A percentile compares a stretch with the other conserved stretches of the same genome.
Conservation (phyloP, 2,113 vertebrate species). For the Siniperca knerii region DNA sequence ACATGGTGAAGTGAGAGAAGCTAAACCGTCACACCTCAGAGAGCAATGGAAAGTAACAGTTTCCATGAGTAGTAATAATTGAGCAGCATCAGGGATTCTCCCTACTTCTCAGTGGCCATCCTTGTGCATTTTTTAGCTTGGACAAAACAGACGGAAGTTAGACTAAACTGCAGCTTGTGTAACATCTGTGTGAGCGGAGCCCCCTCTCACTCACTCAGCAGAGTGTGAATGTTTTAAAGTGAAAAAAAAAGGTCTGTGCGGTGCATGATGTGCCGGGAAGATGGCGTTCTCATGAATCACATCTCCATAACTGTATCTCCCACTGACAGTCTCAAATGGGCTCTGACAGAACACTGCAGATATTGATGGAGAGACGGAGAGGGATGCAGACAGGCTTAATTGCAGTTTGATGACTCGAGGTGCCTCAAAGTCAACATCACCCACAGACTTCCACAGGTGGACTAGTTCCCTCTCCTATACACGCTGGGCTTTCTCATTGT, state of each 20-base stretch:
- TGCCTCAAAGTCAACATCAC: slow-evolving; percentile 70
- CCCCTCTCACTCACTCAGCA: slow-evolving; percentile 48
- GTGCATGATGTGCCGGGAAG: slow-evolving; percentile 60
- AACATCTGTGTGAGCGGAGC: slow-evolving; percentile 63
- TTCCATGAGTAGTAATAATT: slow-evolving; percentile 56
- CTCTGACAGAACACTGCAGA: slow-evolving; percentile 70
- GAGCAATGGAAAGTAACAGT: slow-evolving; percentile 25
- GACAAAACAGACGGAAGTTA: slow-evolving; percentile 53
- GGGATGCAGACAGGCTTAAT: slow-evolving; percentile 64
- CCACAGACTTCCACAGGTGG: slow-evolving; percentile 54
- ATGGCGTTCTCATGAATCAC: slow-evolving; percentile 71
- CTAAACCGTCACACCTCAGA: slow-evolving; percentile 20
- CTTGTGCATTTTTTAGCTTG: slow-evolving; percentile 67
- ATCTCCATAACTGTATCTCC: slow-evolving; percentile 74
- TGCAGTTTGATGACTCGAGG: slow-evolving; percentile 75
- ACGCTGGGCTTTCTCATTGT: slow-evolving; percentile 41
- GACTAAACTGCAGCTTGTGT: slow-evolving; percentile 58
- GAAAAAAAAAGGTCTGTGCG: slow-evolving; percentile 29
- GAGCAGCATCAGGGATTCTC: slow-evolving; percentile 47
- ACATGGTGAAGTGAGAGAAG: slow-evolving; percentile 13
- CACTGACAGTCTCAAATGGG: slow-evolving; percentile 67
- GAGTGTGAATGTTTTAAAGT: slow-evolving; percentile 66
- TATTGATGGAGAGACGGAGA: slow-evolving; percentile 62
- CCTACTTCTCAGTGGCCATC: slow-evolving; percentile 28
- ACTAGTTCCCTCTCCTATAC: slow-evolving; percentile 21